Evolutionary conservation across 2,888 invertebrate genomes (phyloP).

Genomic region (Ashinkailepas kermadecensis): DNA sequence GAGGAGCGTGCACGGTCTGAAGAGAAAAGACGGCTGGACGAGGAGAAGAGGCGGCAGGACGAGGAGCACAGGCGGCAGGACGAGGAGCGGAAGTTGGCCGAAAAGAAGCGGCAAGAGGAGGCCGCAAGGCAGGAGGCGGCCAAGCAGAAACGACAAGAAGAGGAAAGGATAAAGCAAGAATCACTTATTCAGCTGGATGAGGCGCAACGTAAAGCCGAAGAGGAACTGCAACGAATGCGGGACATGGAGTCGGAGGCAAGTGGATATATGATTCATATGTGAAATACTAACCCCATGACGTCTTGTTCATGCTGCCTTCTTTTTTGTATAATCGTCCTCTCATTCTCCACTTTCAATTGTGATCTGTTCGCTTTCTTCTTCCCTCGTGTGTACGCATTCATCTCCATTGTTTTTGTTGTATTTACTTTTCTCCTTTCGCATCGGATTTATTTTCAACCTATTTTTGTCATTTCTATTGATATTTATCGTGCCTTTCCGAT

Average conservation of each 20-base stretch:
- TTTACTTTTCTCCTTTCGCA: no score
- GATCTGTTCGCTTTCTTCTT: no score
- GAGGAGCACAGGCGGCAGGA: constrained; percentile 23
- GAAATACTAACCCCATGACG: no score
- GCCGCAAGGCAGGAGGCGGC: constrained; percentile 34
- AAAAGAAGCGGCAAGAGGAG: constrained; percentile 35
- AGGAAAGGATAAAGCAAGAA: constrained; percentile 26
- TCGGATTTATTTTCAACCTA: no score
- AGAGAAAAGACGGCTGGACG: constrained; percentile 49
- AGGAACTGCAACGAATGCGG: constrained; percentile 27
- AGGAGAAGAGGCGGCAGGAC: constrained; percentile 48
- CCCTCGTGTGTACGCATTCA: no score
- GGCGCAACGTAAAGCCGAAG: constrained; percentile 28
- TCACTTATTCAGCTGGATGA: constrained; percentile 22
- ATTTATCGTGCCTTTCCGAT: no score
- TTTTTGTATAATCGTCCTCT: no score
- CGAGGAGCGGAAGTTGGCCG: constrained; percentile 30
- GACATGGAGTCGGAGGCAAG: constrained; percentile 26
- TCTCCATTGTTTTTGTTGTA: no score
- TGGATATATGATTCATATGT: no score
- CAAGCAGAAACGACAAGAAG: constrained; percentile 36
- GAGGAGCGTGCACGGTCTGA: constrained; percentile 44
- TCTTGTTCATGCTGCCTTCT: no score
- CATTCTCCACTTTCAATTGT: no score
- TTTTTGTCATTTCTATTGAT: no score